A percentile compares a stretch with the other conserved stretches of the same genome.
These are phyloP conservation scores for Drosophila lacertosa DNA, from an alignment of 1,140 invertebrate genomes.

Conservation along the genomic window DNA sequence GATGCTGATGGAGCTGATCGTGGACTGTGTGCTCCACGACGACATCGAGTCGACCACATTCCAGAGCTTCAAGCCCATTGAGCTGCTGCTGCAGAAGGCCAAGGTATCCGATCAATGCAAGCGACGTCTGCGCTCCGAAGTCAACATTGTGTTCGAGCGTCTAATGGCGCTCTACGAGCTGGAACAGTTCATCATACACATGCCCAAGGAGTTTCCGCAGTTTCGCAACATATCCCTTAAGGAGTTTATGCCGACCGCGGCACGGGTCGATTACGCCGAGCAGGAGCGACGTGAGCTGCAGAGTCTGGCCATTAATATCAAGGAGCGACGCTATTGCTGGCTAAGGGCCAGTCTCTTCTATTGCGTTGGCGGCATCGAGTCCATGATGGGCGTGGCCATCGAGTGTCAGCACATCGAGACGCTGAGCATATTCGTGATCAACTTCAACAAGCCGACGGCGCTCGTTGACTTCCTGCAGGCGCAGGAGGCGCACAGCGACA, in stretches of 20 bases:
- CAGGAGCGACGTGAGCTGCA: conserved; percentile 50
- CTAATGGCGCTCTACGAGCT: conserved; percentile 76
- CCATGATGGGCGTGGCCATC: conserved; percentile 65
- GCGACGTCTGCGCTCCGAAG: conserved; percentile 57
- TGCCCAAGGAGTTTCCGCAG: conserved; percentile 76
- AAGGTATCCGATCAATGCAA: conserved; percentile 56
- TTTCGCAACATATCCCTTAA: conserved; percentile 58
- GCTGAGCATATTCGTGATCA: conserved; percentile 55
- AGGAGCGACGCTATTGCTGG: conserved; percentile 37
- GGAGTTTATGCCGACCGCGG: conserved; percentile 57
- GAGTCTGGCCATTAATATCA: conserved; percentile 44
- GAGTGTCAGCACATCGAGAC: conserved; percentile 73
- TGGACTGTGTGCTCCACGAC: conserved; percentile 74
- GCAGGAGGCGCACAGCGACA: conserved; percentile 69
- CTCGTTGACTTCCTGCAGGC: conserved; percentile 63
- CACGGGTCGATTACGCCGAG: conserved; percentile 33
- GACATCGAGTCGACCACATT: conserved; percentile 63
- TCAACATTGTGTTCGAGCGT: conserved; percentile 73
- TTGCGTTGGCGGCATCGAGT: conserved; percentile 59
- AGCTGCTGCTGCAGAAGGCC: conserved; percentile 38
- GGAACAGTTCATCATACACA: conserved; percentile 69
- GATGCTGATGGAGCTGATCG: conserved; percentile 76
- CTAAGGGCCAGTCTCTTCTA: conserved; percentile 63
- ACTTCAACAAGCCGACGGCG: conserved; percentile 63
- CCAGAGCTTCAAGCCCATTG: conserved; percentile 65